These are phyloP conservation scores for Ridgeia piscesae DNA, from an alignment of 1,140 invertebrate species.

Conservation along the genomic window DNA sequence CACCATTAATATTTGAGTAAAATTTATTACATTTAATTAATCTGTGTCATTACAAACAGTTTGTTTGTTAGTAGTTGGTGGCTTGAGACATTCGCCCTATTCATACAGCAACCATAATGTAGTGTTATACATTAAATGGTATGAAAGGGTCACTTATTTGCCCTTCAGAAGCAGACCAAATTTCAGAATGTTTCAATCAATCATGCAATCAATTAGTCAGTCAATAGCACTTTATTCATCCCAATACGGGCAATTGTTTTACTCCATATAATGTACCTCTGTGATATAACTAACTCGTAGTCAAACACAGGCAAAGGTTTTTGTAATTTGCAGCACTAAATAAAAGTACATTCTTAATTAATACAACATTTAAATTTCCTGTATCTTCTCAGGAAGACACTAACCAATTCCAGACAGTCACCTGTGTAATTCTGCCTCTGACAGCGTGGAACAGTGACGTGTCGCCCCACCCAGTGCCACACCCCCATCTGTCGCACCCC, in stretches of 20 bases:
- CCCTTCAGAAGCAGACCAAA: too few species aligned
- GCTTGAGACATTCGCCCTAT: neutral
- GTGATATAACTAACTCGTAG: too few species aligned
- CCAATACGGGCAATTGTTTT: too few species aligned
- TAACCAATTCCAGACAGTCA: neutral
- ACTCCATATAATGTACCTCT: too few species aligned
- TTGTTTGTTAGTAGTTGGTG: neutral
- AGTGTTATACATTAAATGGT: neutral
- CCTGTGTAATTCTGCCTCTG: slow-evolving; percentile 19
- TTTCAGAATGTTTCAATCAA: too few species aligned
- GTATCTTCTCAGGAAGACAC: neutral
- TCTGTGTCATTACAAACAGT: neutral
- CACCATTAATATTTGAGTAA: neutral
- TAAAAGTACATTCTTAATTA: neutral
- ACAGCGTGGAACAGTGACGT: slow-evolving; percentile 46
- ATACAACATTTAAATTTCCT: neutral
- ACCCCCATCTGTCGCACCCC: slow-evolving; percentile 41
- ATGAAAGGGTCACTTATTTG: neutral
- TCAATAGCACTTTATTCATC: too few species aligned
- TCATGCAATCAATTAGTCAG: too few species aligned
- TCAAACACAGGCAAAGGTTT: too few species aligned
- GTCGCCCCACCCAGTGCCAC: slow-evolving; percentile 41
- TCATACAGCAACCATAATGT: neutral
- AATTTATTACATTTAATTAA: neutral
- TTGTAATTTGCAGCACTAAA: neutral